A percentile compares a stretch with the other conserved stretches of the same genome.
Evolutionary conservation across 2,888 invertebrate species (phyloP).

Genomic region (Ceramica pisi): DNA sequence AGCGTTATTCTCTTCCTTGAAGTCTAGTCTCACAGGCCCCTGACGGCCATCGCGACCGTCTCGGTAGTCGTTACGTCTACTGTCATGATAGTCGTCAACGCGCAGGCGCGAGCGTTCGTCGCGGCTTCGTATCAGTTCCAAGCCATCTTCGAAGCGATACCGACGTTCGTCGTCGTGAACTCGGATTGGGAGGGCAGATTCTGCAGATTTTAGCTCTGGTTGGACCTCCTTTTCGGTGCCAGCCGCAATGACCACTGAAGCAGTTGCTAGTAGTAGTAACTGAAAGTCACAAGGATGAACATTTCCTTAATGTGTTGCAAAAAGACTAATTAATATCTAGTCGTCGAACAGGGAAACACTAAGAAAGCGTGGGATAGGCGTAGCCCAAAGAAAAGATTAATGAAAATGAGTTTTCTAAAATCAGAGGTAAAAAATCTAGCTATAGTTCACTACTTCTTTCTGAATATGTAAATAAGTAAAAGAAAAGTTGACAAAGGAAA

Average conservation of each 20-base stretch:
- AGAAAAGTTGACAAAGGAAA: background rate
- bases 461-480: background rate
- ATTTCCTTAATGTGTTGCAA: background rate
- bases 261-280: slow-evolving; percentile 65
- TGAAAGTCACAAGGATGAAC: slow-evolving; percentile 42
- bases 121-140: slow-evolving; percentile 63
- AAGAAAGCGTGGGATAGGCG: background rate
- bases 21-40: slow-evolving; percentile 44
- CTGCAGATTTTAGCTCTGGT: slow-evolving; percentile 48
- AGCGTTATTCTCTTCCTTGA: slow-evolving; percentile 48
- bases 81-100: slow-evolving; percentile 33
- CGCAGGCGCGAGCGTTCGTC: slow-evolving; percentile 34
- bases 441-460: background rate
- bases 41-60: slow-evolving; percentile 10
- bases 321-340: background rate
- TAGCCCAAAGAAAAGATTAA: background rate
- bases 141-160: slow-evolving; percentile 56
- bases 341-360: background rate
- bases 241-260: slow-evolving; percentile 49
- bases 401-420: background rate
- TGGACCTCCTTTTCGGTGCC: slow-evolving; percentile 21
- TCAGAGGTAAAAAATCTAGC: background rate
- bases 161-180: slow-evolving; percentile 40
- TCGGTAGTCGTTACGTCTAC: slow-evolving; percentile 23
- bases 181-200: slow-evolving; percentile 47